These are phyloP conservation scores for Anthopleura sola DNA, from an alignment of 64 coral and sea anemone species.

Conservation along the genomic window DNA sequence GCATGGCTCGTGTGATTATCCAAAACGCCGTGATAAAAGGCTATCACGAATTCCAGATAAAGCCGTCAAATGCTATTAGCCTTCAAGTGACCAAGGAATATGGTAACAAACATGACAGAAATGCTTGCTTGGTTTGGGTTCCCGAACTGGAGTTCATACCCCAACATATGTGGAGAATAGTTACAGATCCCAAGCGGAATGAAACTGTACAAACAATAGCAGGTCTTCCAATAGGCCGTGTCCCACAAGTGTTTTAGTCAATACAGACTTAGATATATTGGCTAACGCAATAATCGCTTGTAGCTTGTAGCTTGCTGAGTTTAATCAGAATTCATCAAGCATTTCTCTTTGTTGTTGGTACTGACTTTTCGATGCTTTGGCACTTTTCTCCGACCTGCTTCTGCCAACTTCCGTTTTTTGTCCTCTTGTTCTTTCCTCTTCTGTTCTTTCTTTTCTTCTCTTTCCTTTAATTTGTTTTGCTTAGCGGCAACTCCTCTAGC, in stretches of 20 bases:
- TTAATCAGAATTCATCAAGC: no score
- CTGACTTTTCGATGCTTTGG: not conserved
- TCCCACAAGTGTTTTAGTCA: no score
- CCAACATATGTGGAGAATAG: not conserved
- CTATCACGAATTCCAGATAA: conserved; percentile 53
- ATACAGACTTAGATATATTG: no score
- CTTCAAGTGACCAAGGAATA: conserved; percentile 33
- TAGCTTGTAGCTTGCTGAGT: no score
- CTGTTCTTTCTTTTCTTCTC: not conserved
- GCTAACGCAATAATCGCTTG: no score
- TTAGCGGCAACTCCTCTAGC: not conserved
- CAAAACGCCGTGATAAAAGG: no score
- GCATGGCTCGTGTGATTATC: no score
- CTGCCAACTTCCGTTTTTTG: not conserved
- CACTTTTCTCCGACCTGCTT: not conserved
- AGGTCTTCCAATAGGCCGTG: conserved; percentile 47
- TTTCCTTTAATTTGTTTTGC: not conserved
- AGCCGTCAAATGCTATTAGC: not conserved
- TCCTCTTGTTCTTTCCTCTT: no score
- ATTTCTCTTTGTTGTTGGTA: no score
- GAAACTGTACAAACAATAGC: conserved; percentile 51
- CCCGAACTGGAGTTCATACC: conserved; percentile 35
- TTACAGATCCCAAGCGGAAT: conserved; percentile 24
- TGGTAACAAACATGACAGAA: conserved; percentile 35
- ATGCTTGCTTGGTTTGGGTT: conserved; percentile 52